Evolutionary conservation across 2,113 vertebrate genomes (phyloP).

Genomic region (Chitala chitala): DNA sequence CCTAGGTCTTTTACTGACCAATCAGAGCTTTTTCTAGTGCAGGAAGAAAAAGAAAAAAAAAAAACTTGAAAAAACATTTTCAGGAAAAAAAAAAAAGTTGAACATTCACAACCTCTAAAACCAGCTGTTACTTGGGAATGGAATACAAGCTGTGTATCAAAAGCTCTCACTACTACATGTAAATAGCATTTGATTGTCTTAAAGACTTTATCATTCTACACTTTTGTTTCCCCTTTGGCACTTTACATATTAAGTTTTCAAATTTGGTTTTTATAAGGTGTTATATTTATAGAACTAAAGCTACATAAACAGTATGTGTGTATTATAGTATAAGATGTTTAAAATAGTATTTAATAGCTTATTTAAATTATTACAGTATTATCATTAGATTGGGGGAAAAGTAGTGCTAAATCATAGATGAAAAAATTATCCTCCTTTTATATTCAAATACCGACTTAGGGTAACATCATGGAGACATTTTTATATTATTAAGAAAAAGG

Average conservation of each 20-base stretch:
- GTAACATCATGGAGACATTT: slow-evolving; percentile 37
- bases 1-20: not conserved
- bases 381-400: slow-evolving; percentile 35
- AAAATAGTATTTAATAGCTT: slow-evolving; percentile 35
- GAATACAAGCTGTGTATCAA: slow-evolving; percentile 26
- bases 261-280: slow-evolving; percentile 25
- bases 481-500: slow-evolving; percentile 43
- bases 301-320: slow-evolving; percentile 30
- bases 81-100: not conserved
- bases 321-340: slow-evolving; percentile 33
- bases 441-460: slow-evolving; percentile 36
- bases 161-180: slow-evolving; percentile 2
- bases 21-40: slow-evolving; percentile 3
- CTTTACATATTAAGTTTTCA: slow-evolving; percentile 20
- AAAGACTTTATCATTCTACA: not conserved
- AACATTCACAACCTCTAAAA: slow-evolving; percentile 20
- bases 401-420: slow-evolving; percentile 30
- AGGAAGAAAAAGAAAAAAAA: not conserved
- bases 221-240: slow-evolving; percentile 5
- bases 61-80: not conserved
- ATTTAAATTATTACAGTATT: slow-evolving; percentile 33
- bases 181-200: slow-evolving; percentile 26
- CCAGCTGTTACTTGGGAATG: slow-evolving; percentile 36
- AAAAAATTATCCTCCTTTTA: slow-evolving; percentile 42
- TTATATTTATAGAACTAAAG: slow-evolving; percentile 27